phyloP scores from a whole-genome alignment of 2,113 vertebrate genomes.

The Microcebus murinus region DNA sequence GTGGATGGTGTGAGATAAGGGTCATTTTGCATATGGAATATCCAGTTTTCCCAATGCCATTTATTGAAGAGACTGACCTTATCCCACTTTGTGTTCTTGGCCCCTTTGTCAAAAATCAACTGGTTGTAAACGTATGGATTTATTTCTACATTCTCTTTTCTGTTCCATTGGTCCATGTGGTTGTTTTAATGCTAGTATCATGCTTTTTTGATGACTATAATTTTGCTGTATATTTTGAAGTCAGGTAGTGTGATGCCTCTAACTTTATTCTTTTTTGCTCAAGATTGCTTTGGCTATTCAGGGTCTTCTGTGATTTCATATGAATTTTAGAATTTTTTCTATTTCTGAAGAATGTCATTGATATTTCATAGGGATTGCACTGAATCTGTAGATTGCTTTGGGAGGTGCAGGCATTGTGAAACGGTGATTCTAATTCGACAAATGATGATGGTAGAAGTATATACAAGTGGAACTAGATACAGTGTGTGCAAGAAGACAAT shows the following conservation, averaged over 20 bases:
- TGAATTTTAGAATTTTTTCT: neutral
- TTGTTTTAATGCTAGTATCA: neutral
- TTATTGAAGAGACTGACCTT: neutral
- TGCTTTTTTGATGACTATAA: neutral
- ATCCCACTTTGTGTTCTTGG: neutral
- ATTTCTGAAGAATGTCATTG: neutral
- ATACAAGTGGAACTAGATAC: neutral
- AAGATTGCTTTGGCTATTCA: neutral
- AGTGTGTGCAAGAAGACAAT: neutral
- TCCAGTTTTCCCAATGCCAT: neutral
- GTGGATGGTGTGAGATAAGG: neutral
- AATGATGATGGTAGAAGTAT: neutral
- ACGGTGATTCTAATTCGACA: neutral
- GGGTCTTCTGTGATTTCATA: neutral
- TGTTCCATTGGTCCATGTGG: neutral
- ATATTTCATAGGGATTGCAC: neutral
- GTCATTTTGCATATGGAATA: neutral
- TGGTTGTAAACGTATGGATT: neutral
- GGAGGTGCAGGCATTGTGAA: neutral
- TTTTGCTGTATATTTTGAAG: neutral
- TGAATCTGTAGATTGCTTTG: neutral
- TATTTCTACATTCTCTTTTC: neutral
- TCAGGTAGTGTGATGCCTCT: neutral
- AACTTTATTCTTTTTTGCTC: neutral
- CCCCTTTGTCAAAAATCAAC: neutral